Percentiles rank a stretch among this genome's conserved stretches.
Evolutionary conservation across 2,888 invertebrate species (phyloP).

Genomic region (Eledona agricola): DNA sequence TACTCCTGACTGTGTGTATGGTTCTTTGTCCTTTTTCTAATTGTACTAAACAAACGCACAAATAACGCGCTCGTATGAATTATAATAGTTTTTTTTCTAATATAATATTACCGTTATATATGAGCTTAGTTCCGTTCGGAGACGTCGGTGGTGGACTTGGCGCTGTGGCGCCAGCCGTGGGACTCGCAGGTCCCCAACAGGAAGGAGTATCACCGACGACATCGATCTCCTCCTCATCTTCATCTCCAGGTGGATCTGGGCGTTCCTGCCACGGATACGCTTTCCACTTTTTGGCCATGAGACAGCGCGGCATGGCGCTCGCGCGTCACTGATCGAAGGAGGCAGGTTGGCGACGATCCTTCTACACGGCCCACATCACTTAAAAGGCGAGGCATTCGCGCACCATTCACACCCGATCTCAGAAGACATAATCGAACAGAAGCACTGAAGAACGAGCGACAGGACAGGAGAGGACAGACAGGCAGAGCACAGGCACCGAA

Average conservation of each 20-base stretch:
- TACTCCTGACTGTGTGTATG: too few species aligned
- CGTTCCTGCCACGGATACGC: constrained; percentile 81
- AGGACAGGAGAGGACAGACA: constrained; percentile 58
- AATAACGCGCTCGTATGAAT: too few species aligned
- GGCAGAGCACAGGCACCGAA: constrained; percentile 56
- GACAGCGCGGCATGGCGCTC: constrained; percentile 89
- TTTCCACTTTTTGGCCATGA: constrained; percentile 97
- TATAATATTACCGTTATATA: constrained; percentile 84
- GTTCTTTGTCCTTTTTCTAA: too few species aligned
- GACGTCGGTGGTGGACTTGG: constrained; percentile 77
- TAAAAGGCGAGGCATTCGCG: constrained; percentile 22
- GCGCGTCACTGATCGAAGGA: constrained; percentile 54
- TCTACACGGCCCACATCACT: constrained; percentile 11
- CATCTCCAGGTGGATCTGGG: constrained; percentile 63
- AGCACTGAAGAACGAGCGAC: constrained; percentile 46
- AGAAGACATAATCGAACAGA: constrained; percentile 19
- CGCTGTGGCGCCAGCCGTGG: constrained; percentile 79
- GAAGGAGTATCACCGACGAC: constrained; percentile 76
- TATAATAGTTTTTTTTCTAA: too few species aligned
- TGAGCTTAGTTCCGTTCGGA: constrained; percentile 75
- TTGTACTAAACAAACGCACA: too few species aligned
- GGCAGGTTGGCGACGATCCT: constrained; percentile 23
- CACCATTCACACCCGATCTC: constrained; percentile 23
- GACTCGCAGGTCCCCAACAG: constrained; percentile 77
- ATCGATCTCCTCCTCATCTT: constrained; percentile 85